Conservation (phyloP, 2,797 vertebrate species). For the Mus minutoides region DNA sequence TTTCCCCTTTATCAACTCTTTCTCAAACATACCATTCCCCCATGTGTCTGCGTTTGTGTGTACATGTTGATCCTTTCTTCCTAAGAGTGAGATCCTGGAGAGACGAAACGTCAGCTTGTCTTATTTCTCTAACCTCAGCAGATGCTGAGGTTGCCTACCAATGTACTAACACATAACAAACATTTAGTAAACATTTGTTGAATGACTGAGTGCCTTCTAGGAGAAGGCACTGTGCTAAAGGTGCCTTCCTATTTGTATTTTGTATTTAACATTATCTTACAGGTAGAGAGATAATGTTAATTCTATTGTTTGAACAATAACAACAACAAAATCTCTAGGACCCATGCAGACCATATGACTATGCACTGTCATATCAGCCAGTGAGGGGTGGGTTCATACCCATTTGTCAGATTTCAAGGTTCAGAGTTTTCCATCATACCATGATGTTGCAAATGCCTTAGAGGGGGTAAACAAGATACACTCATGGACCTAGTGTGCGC, state of each 20-base stretch:
- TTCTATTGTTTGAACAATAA: slow-evolving; percentile 17
- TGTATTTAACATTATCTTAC: not conserved
- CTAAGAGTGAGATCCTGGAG: not conserved
- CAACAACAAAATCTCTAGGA: not conserved
- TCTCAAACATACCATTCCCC: slow-evolving; percentile 10
- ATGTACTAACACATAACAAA: not conserved
- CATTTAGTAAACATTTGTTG: slow-evolving; percentile 19
- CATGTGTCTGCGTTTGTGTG: not conserved
- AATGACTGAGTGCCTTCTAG: not conserved
- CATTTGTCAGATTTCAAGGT: slow-evolving; percentile 11
- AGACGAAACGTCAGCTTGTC: not conserved
- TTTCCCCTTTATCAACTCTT: not conserved
- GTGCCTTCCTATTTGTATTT: not conserved
- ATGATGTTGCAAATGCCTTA: not conserved
- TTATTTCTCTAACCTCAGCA: not conserved
- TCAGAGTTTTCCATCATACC: not conserved
- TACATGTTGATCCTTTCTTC: not conserved
- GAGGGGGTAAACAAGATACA: not conserved
- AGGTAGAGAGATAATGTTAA: not conserved
- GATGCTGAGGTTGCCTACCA: not conserved
- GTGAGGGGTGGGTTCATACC: not conserved
- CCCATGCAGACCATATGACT: not conserved
- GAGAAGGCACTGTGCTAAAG: not conserved
- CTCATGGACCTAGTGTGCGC: not conserved
- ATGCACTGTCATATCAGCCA: not conserved